phyloP scores from a whole-genome alignment of 2,888 invertebrate species.

The Calameuta pallipes region DNA sequence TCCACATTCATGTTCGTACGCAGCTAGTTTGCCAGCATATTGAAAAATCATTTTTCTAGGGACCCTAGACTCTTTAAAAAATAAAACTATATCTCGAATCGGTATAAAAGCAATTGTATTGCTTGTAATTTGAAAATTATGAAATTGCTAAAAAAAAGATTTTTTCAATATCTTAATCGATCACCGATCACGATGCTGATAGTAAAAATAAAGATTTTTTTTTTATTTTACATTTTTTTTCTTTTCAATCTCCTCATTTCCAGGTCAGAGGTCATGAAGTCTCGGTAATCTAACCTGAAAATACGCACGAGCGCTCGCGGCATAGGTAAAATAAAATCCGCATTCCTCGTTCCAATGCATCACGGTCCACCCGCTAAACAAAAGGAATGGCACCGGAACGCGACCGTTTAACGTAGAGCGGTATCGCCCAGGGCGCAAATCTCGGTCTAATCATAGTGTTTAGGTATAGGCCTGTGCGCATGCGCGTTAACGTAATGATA shows the following conservation, averaged over 20 bases:
- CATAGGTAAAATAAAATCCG: not conserved
- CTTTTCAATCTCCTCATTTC: not conserved
- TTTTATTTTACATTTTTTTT: not conserved
- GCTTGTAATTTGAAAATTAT: no score
- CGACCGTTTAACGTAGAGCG: not conserved
- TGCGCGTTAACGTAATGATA: conserved; percentile 45
- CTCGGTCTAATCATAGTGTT: conserved; percentile 36
- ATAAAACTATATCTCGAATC: no score
- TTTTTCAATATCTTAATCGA: no score
- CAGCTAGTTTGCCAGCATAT: no score
- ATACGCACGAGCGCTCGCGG: not conserved
- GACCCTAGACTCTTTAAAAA: no score
- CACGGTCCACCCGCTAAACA: not conserved
- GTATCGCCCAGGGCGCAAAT: not conserved
- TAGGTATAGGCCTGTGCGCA: conserved; percentile 33
- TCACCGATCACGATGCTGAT: no score
- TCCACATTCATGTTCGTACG: no score
- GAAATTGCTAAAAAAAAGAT: no score
- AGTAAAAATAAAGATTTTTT: no score
- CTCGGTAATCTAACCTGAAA: not conserved
- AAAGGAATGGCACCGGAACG: not conserved
- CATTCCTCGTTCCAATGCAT: not conserved
- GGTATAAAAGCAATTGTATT: no score
- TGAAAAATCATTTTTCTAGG: no score
- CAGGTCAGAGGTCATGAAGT: not conserved